Conservation (phyloP, 2,797 vertebrate genomes). For the Coracias cyanogaster region DNA sequence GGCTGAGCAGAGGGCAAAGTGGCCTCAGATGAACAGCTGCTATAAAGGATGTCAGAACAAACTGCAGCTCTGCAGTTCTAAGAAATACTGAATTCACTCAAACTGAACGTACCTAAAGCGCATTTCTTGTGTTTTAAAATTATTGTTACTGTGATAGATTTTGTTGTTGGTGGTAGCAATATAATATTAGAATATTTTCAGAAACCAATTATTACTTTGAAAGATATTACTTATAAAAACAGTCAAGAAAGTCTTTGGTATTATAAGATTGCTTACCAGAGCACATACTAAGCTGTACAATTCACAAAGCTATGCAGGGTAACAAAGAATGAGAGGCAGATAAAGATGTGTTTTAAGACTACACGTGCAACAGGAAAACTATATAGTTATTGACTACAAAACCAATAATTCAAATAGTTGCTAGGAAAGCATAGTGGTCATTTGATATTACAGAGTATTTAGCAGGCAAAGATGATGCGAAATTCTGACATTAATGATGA, state of each 20-base stretch:
- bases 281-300: background rate
- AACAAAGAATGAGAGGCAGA: background rate
- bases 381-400: background rate
- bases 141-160: background rate
- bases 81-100: background rate
- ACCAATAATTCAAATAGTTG: background rate
- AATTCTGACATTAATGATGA: background rate
- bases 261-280: background rate
- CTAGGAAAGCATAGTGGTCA: background rate
- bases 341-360: background rate
- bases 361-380: background rate
- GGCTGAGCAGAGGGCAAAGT: background rate
- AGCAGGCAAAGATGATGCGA: background rate
- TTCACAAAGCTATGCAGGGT: background rate
- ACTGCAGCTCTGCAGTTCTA: background rate
- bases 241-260: background rate
- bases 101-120: background rate
- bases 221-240: background rate
- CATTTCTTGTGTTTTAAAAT: background rate
- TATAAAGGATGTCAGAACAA: background rate
- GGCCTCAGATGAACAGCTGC: background rate
- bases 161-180: fast-evolving
- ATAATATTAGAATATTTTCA: background rate
- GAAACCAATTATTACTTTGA: background rate
- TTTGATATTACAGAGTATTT: background rate